Evolutionary conservation across 2,113 vertebrate genomes (phyloP), one percentile per base, ranked within the genome.

Genomic region (Labeo rohita): DNA sequence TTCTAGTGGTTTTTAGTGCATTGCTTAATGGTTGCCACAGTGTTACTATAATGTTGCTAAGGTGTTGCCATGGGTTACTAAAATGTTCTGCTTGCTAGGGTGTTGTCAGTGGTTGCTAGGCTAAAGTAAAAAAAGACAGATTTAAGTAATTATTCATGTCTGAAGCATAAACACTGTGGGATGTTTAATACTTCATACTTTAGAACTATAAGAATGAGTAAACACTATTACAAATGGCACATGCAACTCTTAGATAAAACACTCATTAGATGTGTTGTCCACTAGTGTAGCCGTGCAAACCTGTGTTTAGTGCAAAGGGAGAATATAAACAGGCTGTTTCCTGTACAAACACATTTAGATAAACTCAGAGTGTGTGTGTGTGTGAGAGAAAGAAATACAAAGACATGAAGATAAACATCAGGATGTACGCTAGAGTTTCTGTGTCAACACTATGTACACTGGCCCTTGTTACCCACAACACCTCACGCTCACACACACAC

Each of bases 331-430:
- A 61, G 16, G 28, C 43, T 12, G 16, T 81, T 65, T 74, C 50
- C 52, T 28, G 52, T 63, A 59, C 79, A 86, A 61, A 86, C 59
- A 73, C 43, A 63, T 79, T 86, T 47, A 81, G 77, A 73, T 85
- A 85, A 85, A 85, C 76, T 49, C 43, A 15, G 39, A 39, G n/a
- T 77, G 56, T 56, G 68, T 72, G 50, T 43, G 49, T 66, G 8
- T 54, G 21, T 6, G 13, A 2, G 28, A 9, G 56, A 1, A 59
- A 16, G 56, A 18, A 34, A 45, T 8, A 65, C 28, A 77, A 77
- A 77, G 10, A 75, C 23, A 28, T 45, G 4, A 72, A 72, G 77
- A 80, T 81, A 72, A 73, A 80, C 78, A 73, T 68, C 66, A 70
- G 43, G 77, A 61, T 72, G 36, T 81, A 34, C 43, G 11, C 39